Evolutionary conservation across 2,888 invertebrate genomes (phyloP).

Genomic region (Spisula subtruncata): DNA sequence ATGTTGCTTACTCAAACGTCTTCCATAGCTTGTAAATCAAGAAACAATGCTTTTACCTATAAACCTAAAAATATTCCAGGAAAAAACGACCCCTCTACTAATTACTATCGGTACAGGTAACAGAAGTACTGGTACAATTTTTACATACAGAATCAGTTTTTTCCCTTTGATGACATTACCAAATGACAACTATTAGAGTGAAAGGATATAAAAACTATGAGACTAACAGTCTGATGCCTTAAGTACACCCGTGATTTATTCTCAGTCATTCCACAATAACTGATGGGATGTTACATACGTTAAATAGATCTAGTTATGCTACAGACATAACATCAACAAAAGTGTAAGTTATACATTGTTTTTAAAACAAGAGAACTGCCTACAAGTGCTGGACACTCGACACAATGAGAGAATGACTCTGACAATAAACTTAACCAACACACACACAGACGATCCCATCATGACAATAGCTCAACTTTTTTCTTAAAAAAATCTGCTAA

Average conservation of each 20-base stretch:
- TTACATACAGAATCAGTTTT: background rate
- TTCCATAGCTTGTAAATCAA: slow-evolving; percentile 15
- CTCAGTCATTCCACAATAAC: background rate
- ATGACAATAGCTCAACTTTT: no score
- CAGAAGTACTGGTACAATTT: background rate
- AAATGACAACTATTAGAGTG: slow-evolving; percentile 14
- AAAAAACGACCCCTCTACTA: slow-evolving; percentile 11
- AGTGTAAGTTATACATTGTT: no score
- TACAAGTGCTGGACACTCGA: no score
- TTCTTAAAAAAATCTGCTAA: no score
- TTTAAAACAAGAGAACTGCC: no score
- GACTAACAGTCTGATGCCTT: slow-evolving; percentile 4
- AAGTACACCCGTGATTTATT: background rate
- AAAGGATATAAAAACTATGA: background rate
- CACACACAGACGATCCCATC: no score
- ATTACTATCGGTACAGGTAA: background rate
- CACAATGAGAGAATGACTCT: no score
- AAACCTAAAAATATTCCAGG: background rate
- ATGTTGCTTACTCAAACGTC: slow-evolving; percentile 19
- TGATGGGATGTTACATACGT: background rate
- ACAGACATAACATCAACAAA: background rate
- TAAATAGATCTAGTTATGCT: background rate
- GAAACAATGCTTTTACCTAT: background rate
- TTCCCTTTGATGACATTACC: slow-evolving; percentile 17
- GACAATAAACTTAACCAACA: no score